A percentile compares a stretch with the other conserved stretches of the same genome.
phyloP scores from a whole-genome alignment of 2,888 invertebrate genomes.

The Troglohyphantes excavatus region DNA sequence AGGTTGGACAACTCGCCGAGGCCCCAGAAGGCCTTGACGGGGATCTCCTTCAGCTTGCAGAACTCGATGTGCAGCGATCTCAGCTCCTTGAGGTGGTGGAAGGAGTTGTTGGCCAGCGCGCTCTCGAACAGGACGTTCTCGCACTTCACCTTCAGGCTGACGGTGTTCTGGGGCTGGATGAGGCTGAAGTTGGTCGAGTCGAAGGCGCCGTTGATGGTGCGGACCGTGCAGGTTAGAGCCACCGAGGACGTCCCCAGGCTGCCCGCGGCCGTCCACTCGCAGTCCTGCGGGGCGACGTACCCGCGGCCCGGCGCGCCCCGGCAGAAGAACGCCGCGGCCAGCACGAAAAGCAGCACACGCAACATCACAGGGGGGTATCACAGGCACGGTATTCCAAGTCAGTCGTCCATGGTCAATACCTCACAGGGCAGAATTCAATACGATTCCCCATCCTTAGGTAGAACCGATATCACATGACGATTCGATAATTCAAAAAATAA shows the following conservation, averaged over 20 bases:
- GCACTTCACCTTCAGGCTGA: constrained; percentile 89
- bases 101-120: constrained; percentile 80
- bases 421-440: not conserved
- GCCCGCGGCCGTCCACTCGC: constrained; percentile 77
- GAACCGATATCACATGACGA: constrained; percentile 12
- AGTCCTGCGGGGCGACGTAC: constrained; percentile 79
- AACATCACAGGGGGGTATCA: constrained; percentile 1
- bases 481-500: not conserved
- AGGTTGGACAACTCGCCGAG: constrained; percentile 79
- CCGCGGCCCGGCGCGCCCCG: constrained; percentile 12
- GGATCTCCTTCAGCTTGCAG: constrained; percentile 90
- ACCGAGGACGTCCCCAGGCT: constrained; percentile 59
- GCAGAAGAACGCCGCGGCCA: not conserved
- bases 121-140: constrained; percentile 80
- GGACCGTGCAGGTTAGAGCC: constrained; percentile 78
- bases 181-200: constrained; percentile 94
- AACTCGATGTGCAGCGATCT: constrained; percentile 89
- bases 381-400: not conserved
- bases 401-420: not conserved
- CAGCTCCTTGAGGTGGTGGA: constrained; percentile 86
- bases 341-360: constrained; percentile 22
- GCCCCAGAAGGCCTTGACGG: constrained; percentile 85
- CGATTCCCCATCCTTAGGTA: not conserved
- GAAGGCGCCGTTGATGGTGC: constrained; percentile 87
- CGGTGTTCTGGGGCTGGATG: constrained; percentile 92